phyloP scores from a whole-genome alignment of 2,113 vertebrate genomes.

The Caracal caracal region DNA sequence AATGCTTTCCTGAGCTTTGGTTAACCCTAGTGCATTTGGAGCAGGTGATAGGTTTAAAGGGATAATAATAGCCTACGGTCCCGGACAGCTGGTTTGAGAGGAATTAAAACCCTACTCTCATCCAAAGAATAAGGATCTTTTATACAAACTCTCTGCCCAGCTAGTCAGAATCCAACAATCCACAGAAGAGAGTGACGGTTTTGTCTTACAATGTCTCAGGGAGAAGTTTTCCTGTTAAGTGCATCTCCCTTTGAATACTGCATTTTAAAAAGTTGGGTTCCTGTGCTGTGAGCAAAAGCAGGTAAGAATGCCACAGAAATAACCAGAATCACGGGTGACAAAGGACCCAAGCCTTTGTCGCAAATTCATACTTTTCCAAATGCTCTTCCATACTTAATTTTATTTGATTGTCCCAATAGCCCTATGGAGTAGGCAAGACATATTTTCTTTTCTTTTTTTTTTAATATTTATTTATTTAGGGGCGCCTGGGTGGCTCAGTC shows the following conservation, averaged over 20 bases:
- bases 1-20: constrained; percentile 31
- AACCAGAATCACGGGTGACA: neutral
- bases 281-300: neutral
- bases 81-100: constrained; percentile 36
- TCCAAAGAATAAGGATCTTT: constrained; percentile 39
- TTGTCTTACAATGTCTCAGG: constrained; percentile 24
- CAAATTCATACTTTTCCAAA: neutral
- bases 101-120: constrained; percentile 35
- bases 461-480: too few species aligned
- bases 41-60: constrained; percentile 41
- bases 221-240: neutral
- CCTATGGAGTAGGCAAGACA: neutral
- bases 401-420: neutral
- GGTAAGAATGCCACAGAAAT: neutral
- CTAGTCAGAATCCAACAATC: constrained; percentile 14
- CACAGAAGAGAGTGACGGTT: neutral
- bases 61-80: constrained; percentile 47
- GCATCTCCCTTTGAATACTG: neutral
- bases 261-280: neutral
- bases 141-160: neutral
- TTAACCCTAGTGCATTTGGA: constrained; percentile 25
- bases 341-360: neutral
- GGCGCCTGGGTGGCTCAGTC: too few species aligned
- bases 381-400: neutral
- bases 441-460: neutral